Evolutionary conservation across 2,113 vertebrate genomes (phyloP), one percentile per base, ranked within the genome.

Genomic region (Agapornis roseicollis): DNA sequence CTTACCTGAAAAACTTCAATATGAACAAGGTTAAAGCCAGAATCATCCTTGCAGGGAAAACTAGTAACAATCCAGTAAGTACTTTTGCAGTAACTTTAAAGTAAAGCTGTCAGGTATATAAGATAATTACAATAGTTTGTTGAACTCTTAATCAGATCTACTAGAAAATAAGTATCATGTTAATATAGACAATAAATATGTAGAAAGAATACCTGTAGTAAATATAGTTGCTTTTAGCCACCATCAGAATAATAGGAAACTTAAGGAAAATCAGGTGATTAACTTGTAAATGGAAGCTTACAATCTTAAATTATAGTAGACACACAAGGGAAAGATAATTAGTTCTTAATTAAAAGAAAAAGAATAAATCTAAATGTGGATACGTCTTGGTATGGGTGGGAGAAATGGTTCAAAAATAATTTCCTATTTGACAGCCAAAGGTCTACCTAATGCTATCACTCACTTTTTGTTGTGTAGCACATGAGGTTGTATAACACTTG

Each of bases 21-120:
- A 99, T 99, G 99, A 99, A 99, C 98, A 99, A 99, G 97, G 98
- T 98, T 93, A 99, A 99, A 97, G 99, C 99, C 76, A 97, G 99
- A 35, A 98, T 99, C 95, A 99, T 99, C 93, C 98, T 99, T 63
- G 99, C 99, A 2, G 99, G 99, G 89, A 99, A 99, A 97, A 98
- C 99, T 94, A 99, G 96, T 98, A 99, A 98, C 92, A 98, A 98
- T 49, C 98, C 99, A 89, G 99, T 99, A 98, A 96, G 99, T 97
- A 79, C n/a, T 72, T 66, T 18, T 41, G 15, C 58, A 37, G n/a
- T 90, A 71, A 37, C 24, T 55, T 66, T 12, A 11, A n/a, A 19
- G 11, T 87, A 74, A 90, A 84, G 20, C 73, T 85, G 33, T 29
- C 31, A 76, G 37, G 25, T 31, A 16, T 22, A 1, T 46, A 58